Conservation (phyloP, 1,140 invertebrate genomes). For the Cydia pomonella region DNA sequence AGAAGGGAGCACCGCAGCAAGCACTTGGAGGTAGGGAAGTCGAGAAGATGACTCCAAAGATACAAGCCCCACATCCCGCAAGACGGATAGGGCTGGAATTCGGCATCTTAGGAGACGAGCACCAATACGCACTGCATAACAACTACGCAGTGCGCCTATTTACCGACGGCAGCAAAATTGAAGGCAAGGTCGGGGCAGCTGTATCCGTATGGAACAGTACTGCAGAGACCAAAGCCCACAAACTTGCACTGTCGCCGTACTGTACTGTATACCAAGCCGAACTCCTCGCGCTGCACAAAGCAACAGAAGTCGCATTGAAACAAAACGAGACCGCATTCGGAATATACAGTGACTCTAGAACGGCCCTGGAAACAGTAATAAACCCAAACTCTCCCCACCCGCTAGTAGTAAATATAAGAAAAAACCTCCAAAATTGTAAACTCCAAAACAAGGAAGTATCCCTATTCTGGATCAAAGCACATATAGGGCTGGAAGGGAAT, state of each 20-base stretch:
- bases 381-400: slow-evolving; percentile 35
- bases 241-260: slow-evolving; percentile 34
- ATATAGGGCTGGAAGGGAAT: too few relatives aligned
- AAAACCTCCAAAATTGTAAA: slow-evolving; percentile 2
- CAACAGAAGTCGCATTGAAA: not conserved
- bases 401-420: slow-evolving; percentile 13
- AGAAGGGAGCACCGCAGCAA: slow-evolving; percentile 36
- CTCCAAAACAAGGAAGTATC: not conserved
- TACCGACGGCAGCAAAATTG: too few relatives aligned
- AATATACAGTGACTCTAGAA: slow-evolving; percentile 42
- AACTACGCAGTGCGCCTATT: too few relatives aligned
- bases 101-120: slow-evolving; percentile 16
- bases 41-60: not conserved
- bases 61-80: slow-evolving; percentile 33
- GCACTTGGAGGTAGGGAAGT: slow-evolving; percentile 35
- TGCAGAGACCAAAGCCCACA: slow-evolving; percentile 34
- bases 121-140: too few relatives aligned
- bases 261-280: slow-evolving; percentile 50
- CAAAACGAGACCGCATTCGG: not conserved
- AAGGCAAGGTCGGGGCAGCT: slow-evolving; percentile 41
- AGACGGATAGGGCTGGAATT: slow-evolving; percentile 16
- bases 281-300: slow-evolving; percentile 37
- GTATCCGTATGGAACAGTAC: slow-evolving; percentile 37
- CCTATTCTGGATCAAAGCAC: too few relatives aligned
- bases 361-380: slow-evolving; percentile 39